Conservation (phyloP, 1,140 invertebrate genomes). For the Nebria ingens region DNA sequence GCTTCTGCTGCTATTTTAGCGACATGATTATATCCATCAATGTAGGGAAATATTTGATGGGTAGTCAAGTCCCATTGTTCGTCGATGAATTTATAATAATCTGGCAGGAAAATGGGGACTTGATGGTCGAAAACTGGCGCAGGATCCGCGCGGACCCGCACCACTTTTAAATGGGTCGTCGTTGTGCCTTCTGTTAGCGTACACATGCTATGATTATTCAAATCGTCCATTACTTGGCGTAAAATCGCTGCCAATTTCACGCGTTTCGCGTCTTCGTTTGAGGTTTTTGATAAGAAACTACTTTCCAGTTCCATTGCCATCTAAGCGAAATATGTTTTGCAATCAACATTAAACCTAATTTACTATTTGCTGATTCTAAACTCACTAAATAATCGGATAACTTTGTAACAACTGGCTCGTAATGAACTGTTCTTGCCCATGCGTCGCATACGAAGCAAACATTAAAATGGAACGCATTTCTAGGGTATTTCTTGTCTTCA, state of each 20-base stretch:
- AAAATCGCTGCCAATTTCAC: constrained; percentile 60
- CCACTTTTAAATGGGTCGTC: constrained; percentile 70
- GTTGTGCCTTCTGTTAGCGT: constrained; percentile 56
- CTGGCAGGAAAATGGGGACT: constrained; percentile 73
- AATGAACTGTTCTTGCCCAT: constrained; percentile 77
- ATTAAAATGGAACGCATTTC: constrained; percentile 93
- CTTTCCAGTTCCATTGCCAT: constrained; percentile 74
- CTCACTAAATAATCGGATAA: constrained; percentile 80
- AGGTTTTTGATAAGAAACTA: constrained; percentile 56
- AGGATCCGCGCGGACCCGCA: constrained; percentile 65
- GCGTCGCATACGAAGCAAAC: constrained; percentile 90
- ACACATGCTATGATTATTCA: constrained; percentile 64
- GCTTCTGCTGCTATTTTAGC: constrained; percentile 69
- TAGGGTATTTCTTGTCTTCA: constrained; percentile 78
- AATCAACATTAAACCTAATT: neutral
- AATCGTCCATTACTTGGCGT: constrained; percentile 61
- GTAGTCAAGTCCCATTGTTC: constrained; percentile 90
- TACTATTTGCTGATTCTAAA: constrained; percentile 11
- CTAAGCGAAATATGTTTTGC: constrained; percentile 30
- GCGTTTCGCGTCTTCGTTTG: constrained; percentile 43
- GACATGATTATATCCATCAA: constrained; percentile 88
- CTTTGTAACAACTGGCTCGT: constrained; percentile 88
- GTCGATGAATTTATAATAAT: constrained; percentile 41
- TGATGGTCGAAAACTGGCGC: constrained; percentile 77
- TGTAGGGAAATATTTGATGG: constrained; percentile 77